Percentiles rank a stretch among this genome's conserved stretches.
Conservation (phyloP, 2,797 vertebrate species). For the Enteromius viviparus region DNA sequence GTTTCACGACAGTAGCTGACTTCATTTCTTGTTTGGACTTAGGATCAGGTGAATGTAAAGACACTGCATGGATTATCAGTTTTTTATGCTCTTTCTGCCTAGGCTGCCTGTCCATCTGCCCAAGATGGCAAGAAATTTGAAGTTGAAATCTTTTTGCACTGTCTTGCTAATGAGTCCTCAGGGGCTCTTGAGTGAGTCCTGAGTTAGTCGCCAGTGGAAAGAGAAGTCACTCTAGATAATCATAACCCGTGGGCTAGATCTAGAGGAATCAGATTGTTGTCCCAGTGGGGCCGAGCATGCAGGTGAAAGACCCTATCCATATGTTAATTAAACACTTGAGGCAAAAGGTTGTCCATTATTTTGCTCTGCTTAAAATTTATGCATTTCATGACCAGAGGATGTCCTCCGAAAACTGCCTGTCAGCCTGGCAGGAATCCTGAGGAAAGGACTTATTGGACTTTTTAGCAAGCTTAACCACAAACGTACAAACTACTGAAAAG, state of each 20-base stretch:
- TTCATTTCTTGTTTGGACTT: background rate
- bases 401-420: constrained; percentile 20
- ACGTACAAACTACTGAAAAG: constrained; percentile 33
- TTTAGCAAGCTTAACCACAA: constrained; percentile 40
- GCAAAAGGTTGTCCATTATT: constrained; percentile 45
- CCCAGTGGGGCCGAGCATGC: constrained; percentile 41
- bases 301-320: constrained; percentile 32
- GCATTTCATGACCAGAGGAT: constrained; percentile 26
- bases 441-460: background rate
- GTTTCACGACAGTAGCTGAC: constrained; percentile 9
- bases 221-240: constrained; percentile 45
- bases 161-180: constrained; percentile 56
- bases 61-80: constrained; percentile 32
- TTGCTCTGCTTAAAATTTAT: constrained; percentile 23
- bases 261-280: constrained; percentile 39
- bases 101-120: constrained; percentile 27
- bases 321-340: constrained; percentile 56
- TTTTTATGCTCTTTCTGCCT: constrained; percentile 10
- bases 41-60: constrained; percentile 30
- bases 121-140: constrained; percentile 31
- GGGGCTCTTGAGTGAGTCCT: constrained; percentile 52
- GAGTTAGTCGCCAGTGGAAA: constrained; percentile 48
- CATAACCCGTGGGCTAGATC: constrained; percentile 36
- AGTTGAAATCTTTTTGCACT: constrained; percentile 27
- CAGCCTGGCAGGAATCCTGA: constrained; percentile 14